Base-by-base conservation (phyloP, 2,797 vertebrate genomes). In the Myotis pilosus region DNA sequence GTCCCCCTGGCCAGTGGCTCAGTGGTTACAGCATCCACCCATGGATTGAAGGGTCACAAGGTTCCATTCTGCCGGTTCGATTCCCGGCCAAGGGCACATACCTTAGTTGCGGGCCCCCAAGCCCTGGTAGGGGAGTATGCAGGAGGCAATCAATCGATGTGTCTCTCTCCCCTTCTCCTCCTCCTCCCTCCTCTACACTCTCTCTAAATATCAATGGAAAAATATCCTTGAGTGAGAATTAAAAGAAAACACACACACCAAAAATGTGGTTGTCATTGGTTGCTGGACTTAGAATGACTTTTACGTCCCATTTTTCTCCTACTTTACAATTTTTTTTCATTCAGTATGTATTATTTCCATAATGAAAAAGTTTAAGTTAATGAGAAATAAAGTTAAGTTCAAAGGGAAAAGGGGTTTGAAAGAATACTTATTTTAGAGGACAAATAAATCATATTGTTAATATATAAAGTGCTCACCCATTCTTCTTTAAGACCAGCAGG, bases 361-460 rank as follows among this genome's bases (percentile, higher is more conserved):
- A 96, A 82, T 82, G 49, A 72, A 94, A 57, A 75, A 49, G 19
- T 22, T 33, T 51, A 84, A 89, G 13, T 71, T 78, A 88, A 44
- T 81, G 30, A 92, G 62, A 92, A 87, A 87, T 69, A 66, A 87
- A 92, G 51, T 69, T 75, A 84, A 94, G 66, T 41, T 68, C 44
- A 79, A 79, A 66, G 30, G 60, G 22, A 22, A 66, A 89, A 87
- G 55, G 13, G 11, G 66, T 33, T 57, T 78, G 30, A 41, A 78
- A 91, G 95, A 85, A 64, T 19, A 81, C 75, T 94, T 82, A 78
- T 19, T 64, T 36, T 78, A 92, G 83, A 79, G 75, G 41, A 74
- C 49, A 96, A 81, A 81, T 60, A 91, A 74, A 92, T 74, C 87
- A 53, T 7, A 84, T 19, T 79, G 41, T 36, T 93, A 92, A 60